Conservation (phyloP, 2,888 invertebrate genomes). For the Tenthredo amoena region DNA sequence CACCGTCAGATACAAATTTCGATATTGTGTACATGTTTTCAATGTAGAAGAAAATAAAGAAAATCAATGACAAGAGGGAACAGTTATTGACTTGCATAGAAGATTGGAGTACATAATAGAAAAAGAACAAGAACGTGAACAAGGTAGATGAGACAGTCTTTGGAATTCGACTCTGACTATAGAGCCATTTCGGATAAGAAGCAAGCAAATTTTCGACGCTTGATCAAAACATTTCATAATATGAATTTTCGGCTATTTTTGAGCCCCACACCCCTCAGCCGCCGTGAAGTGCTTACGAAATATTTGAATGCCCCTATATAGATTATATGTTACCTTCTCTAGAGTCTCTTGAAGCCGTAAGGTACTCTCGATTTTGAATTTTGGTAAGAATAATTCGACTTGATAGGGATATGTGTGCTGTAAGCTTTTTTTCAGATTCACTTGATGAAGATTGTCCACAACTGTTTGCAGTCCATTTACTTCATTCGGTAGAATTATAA, state of each 20-base stretch:
- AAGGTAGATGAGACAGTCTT: too few species aligned
- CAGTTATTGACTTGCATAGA: neutral
- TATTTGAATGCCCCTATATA: neutral
- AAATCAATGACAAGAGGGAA: neutral
- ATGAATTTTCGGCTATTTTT: neutral
- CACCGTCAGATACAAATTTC: neutral
- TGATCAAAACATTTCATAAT: neutral
- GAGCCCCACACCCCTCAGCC: neutral
- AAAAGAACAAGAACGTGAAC: neutral
- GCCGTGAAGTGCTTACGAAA: neutral
- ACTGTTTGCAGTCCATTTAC: slow-evolving; percentile 79
- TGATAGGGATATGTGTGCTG: slow-evolving; percentile 71
- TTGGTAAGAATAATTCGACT: slow-evolving; percentile 87
- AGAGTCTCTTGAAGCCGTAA: slow-evolving; percentile 84
- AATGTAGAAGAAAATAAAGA: neutral
- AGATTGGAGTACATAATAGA: neutral
- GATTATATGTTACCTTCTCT: slow-evolving; percentile 81
- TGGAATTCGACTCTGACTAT: too few species aligned
- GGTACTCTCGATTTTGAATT: slow-evolving; percentile 89
- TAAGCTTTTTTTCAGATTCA: neutral
- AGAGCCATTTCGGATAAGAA: neutral
- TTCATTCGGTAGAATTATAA: slow-evolving; percentile 87
- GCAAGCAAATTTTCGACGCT: neutral
- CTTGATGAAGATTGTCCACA: slow-evolving; percentile 69
- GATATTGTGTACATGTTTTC: too few species aligned